phyloP scores from a whole-genome alignment of 2,888 invertebrate genomes.

The Bruchidius siliquastri region DNA sequence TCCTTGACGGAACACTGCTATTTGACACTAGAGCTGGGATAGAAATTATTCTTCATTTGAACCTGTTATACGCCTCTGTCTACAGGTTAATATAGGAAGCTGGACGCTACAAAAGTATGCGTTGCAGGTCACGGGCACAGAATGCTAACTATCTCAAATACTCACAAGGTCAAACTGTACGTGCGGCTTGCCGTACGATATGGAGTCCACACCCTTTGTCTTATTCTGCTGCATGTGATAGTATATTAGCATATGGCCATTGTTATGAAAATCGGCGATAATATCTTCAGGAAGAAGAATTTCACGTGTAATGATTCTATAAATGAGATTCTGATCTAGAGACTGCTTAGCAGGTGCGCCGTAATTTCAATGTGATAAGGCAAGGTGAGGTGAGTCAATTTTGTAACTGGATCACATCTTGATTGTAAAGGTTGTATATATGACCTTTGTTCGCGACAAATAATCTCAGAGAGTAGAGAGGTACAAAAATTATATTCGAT shows the following conservation, averaged over 20 bases:
- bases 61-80: not conserved
- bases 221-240: not conserved
- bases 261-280: not conserved
- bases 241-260: not conserved
- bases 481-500: too few species aligned
- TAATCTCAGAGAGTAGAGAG: too few species aligned
- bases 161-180: not conserved
- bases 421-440: too few species aligned
- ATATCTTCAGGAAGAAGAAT: not conserved
- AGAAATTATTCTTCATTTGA: too few species aligned
- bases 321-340: not conserved
- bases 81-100: not conserved
- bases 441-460: too few species aligned
- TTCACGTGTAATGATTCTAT: not conserved
- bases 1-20: too few species aligned
- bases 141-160: not conserved
- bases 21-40: too few species aligned
- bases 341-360: too few species aligned
- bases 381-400: too few species aligned
- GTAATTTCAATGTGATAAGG: too few species aligned
- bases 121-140: not conserved
- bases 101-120: not conserved
- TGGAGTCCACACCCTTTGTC: not conserved
- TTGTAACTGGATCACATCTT: too few species aligned
- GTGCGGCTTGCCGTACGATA: not conserved